A percentile compares a stretch with the other conserved stretches of the same genome.
Conservation (phyloP, 1,140 invertebrate genomes). For the Lordiphosa stackelbergi region DNA sequence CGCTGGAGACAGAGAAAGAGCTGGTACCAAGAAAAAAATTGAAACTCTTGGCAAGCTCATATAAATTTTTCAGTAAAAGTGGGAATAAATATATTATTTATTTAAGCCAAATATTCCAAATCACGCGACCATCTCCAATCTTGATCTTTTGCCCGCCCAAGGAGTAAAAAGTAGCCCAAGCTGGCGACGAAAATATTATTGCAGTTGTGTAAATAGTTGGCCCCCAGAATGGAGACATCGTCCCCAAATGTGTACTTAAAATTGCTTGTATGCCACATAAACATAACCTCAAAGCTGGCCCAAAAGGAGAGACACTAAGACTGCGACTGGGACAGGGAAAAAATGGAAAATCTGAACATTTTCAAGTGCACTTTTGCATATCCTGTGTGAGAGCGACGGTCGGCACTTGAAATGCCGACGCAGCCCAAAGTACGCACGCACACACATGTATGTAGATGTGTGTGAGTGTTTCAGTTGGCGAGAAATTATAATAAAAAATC, state of each 20-base stretch:
- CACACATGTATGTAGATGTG: not conserved
- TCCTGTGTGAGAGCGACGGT: slow-evolving; percentile 36
- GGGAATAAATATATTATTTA: no score
- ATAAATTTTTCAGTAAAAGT: slow-evolving; percentile 51
- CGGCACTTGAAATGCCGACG: slow-evolving; percentile 49
- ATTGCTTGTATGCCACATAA: slow-evolving; percentile 57
- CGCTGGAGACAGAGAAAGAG: slow-evolving; percentile 22
- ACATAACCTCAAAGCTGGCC: slow-evolving; percentile 51
- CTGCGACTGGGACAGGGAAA: not conserved
- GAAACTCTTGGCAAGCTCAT: slow-evolving; percentile 15
- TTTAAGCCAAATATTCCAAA: no score
- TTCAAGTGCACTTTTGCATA: slow-evolving; percentile 71
- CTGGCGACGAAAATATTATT: slow-evolving; percentile 69
- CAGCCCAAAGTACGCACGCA: slow-evolving; percentile 15
- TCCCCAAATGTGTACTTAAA: slow-evolving; percentile 48
- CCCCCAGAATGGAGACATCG: slow-evolving; percentile 24
- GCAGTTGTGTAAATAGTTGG: slow-evolving; percentile 68
- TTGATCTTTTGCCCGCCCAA: slow-evolving; percentile 15
- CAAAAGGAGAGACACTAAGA: slow-evolving; percentile 22
- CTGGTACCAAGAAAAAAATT: slow-evolving; percentile 2
- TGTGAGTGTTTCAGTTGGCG: slow-evolving; percentile 11
- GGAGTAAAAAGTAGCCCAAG: slow-evolving; percentile 20
- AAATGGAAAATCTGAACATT: slow-evolving; percentile 28
- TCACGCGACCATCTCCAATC: not conserved
- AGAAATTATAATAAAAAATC: slow-evolving; percentile 54